These are phyloP conservation scores for Macrophya alboannulata DNA, from an alignment of 2,888 invertebrate genomes.

Conservation along the genomic window DNA sequence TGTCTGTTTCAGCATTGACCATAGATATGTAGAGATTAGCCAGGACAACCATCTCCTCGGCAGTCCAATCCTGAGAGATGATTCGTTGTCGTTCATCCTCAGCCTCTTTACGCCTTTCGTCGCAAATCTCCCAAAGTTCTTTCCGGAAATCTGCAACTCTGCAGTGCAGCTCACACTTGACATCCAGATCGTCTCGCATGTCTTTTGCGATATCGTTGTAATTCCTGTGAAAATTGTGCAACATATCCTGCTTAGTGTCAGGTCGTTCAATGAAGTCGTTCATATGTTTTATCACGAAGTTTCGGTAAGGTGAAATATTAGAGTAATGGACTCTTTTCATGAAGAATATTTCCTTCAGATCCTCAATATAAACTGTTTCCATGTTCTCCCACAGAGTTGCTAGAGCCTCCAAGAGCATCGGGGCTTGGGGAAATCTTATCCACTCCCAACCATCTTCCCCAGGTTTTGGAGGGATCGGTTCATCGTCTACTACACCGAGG, in stretches of 20 bases:
- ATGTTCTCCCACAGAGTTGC: constrained; percentile 82
- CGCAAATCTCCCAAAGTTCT: constrained; percentile 83
- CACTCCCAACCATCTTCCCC: constrained; percentile 78
- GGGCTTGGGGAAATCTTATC: constrained; percentile 78
- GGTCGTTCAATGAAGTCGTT: constrained; percentile 82
- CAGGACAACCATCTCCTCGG: constrained; percentile 82
- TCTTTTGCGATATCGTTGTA: constrained; percentile 84
- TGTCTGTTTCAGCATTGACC: constrained; percentile 85
- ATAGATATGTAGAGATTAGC: constrained; percentile 82
- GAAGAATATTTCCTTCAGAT: constrained; percentile 83
- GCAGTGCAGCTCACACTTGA: constrained; percentile 85
- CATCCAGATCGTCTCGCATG: constrained; percentile 82
- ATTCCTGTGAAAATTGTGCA: constrained; percentile 82
- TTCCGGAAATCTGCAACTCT: constrained; percentile 81
- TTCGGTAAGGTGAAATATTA: constrained; percentile 82
- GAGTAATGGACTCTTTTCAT: constrained; percentile 83
- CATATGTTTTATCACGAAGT: constrained; percentile 82
- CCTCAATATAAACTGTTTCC: constrained; percentile 81
- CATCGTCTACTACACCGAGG: constrained; percentile 20
- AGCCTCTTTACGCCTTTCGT: constrained; percentile 81
- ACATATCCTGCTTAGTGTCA: constrained; percentile 83
- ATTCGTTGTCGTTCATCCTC: constrained; percentile 82
- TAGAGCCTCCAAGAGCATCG: constrained; percentile 78
- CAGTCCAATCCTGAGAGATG: constrained; percentile 83
- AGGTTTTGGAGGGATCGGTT: constrained; percentile 60